A percentile compares a stretch with the other conserved stretches of the same genome.
phyloP scores from a whole-genome alignment of 1,140 invertebrate species.

The Papilio helenus region DNA sequence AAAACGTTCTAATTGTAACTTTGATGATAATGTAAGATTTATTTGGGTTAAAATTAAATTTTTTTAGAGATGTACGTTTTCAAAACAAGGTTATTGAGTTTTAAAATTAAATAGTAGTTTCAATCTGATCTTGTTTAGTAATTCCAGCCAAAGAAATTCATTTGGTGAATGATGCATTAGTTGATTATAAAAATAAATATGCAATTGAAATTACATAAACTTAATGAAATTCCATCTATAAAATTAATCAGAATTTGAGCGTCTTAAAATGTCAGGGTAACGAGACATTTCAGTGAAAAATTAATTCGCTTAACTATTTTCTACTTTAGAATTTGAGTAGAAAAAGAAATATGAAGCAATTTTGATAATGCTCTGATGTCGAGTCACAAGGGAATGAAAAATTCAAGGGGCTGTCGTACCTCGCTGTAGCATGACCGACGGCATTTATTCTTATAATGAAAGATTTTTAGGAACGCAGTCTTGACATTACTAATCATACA shows the following conservation, averaged over 20 bases:
- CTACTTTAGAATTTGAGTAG: constrained; percentile 69
- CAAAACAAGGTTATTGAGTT: too few species aligned
- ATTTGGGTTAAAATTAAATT: too few species aligned
- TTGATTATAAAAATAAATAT: too few species aligned
- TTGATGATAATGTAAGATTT: neutral
- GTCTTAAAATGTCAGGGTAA: neutral
- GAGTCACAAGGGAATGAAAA: constrained; percentile 81
- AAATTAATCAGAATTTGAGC: neutral
- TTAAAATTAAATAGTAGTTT: too few species aligned
- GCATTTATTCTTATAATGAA: constrained; percentile 22
- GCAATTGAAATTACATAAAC: too few species aligned
- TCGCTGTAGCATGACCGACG: constrained; percentile 64
- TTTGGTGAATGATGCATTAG: too few species aligned
- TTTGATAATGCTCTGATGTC: constrained; percentile 81
- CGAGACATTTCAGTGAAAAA: constrained; percentile 57
- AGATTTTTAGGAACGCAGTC: neutral
- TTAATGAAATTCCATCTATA: too few species aligned
- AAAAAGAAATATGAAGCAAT: constrained; percentile 82
- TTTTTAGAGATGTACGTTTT: too few species aligned
- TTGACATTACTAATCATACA: neutral
- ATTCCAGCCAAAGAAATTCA: too few species aligned
- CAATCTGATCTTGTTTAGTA: too few species aligned
- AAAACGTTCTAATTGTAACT: neutral
- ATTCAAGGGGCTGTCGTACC: constrained; percentile 78
- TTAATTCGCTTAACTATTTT: constrained; percentile 75